Percentiles rank a stretch among this genome's conserved stretches.
Evolutionary conservation across 2,113 vertebrate species (phyloP).

Genomic region (Pagrus major): DNA sequence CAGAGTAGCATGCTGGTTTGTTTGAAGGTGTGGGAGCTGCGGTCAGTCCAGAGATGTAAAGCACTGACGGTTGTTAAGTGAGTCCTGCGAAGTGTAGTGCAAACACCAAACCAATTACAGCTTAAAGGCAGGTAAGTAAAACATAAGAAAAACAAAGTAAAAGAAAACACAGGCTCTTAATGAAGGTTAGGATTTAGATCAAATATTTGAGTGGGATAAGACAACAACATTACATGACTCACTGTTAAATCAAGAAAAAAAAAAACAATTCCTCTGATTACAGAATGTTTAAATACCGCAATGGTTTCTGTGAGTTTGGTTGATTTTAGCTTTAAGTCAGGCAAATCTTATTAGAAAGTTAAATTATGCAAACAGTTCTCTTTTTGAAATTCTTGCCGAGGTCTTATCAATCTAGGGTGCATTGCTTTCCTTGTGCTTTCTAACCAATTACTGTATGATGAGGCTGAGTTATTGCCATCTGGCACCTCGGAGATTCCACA

Average conservation of each 20-base stretch:
- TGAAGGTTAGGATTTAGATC: background rate
- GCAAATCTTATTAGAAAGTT: background rate
- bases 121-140: slow-evolving; percentile 4
- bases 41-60: slow-evolving; percentile 20
- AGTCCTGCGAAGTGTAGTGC: slow-evolving; percentile 1
- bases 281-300: background rate
- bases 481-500: slow-evolving; percentile 26
- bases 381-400: background rate
- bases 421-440: slow-evolving; percentile 33
- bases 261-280: background rate
- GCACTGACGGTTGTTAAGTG: background rate
- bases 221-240: background rate
- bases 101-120: slow-evolving; percentile 1
- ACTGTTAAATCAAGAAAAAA: too few species aligned
- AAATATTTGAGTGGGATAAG: background rate
- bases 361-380: slow-evolving; percentile 14
- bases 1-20: background rate
- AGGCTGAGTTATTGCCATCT: slow-evolving; percentile 61
- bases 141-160: background rate
- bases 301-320: background rate
- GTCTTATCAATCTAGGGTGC: slow-evolving; percentile 5
- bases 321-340: slow-evolving; percentile 20
- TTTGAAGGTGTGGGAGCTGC: slow-evolving; percentile 27
- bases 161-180: slow-evolving; percentile 6
- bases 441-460: slow-evolving; percentile 53